Evolutionary conservation across 1,140 invertebrate species (phyloP), one percentile per base, ranked within the genome.

Genomic region (Stegodyphus dumicola): DNA sequence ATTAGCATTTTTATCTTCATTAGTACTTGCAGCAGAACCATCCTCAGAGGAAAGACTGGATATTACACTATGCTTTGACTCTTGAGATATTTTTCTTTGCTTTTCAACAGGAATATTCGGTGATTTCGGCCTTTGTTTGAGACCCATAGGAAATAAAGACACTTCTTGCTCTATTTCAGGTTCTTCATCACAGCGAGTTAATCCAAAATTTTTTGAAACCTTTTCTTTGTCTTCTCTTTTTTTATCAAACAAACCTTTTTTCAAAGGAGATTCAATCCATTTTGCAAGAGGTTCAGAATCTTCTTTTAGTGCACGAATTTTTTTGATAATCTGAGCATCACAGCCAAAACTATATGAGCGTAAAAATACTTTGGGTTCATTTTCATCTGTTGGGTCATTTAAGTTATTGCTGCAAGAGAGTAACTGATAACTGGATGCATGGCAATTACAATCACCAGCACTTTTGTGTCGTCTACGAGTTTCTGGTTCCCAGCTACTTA

Each of bases 261-360:
- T 86, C 0, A 86, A 49, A 18, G 84, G 84, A 11, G 84, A 78
- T 7, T 86, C 75, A 13, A 78, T 86, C 75, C 75, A 78, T 33
- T 77, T 86, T 15, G 53, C 53, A 52, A 71, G 53, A 9, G 66
- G 54, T n/a, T 80, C 70, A 67, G 6, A 10, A n/a, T 18, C 10
- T 2, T 80, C 76, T 54, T 52, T 56, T 11, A 56, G 64, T 13
- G 74, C 73, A 52, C 70, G 53, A 48, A 95, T 89, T 88, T 95
- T 95, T 85, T 93, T 93, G 85, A 95, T 91, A 56, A 95, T 94
- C 88, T 94, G 93, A 6, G 94, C 94, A 90, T 95, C 95, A 33
- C 93, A 94, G 0, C 93, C 95, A 89, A 94, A 95, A 89, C 94
- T 95, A 88, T 94, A 93, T 5, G 94, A 94, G 75, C 90, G 88